phyloP scores from a whole-genome alignment of 2,888 invertebrate species.

The Leptinotarsa haldemani region DNA sequence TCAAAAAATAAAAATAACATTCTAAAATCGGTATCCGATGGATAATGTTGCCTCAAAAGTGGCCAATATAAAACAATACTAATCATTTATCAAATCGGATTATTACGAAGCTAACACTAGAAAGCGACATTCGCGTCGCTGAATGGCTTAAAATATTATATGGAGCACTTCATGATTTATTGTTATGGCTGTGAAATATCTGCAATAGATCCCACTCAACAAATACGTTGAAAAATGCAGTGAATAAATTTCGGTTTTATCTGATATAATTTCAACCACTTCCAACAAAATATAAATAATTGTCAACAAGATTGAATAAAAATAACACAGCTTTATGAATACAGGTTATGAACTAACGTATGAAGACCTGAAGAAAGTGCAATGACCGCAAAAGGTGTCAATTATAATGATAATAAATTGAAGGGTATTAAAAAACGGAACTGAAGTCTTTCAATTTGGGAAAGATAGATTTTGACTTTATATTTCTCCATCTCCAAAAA shows the following conservation, averaged over 20 bases:
- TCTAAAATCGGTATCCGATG: not conserved
- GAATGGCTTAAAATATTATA: constrained; percentile 18
- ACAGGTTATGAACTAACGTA: too few species aligned
- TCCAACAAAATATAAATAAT: not conserved
- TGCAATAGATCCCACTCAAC: constrained; percentile 3
- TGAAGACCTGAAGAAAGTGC: too few species aligned
- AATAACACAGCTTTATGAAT: too few species aligned
- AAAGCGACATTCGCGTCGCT: constrained; percentile 13
- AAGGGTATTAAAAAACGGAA: too few species aligned
- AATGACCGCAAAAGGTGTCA: too few species aligned
- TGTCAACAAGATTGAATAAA: too few species aligned
- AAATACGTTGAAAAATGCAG: not conserved
- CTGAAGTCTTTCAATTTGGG: too few species aligned
- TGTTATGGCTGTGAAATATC: constrained; percentile 9
- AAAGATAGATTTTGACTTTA: too few species aligned
- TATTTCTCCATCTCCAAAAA: too few species aligned
- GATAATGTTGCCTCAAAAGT: not conserved
- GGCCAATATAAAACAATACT: constrained; percentile 8
- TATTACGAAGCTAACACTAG: constrained; percentile 7
- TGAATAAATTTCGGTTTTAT: not conserved
- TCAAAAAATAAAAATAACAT: not conserved
- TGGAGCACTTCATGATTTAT: constrained; percentile 6
- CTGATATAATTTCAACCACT: not conserved
- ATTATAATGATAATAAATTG: too few species aligned
- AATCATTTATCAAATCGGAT: constrained; percentile 16